These are phyloP conservation scores for Drosophila affinis DNA, from an alignment of 2,888 invertebrate species.

Conservation along the genomic window DNA sequence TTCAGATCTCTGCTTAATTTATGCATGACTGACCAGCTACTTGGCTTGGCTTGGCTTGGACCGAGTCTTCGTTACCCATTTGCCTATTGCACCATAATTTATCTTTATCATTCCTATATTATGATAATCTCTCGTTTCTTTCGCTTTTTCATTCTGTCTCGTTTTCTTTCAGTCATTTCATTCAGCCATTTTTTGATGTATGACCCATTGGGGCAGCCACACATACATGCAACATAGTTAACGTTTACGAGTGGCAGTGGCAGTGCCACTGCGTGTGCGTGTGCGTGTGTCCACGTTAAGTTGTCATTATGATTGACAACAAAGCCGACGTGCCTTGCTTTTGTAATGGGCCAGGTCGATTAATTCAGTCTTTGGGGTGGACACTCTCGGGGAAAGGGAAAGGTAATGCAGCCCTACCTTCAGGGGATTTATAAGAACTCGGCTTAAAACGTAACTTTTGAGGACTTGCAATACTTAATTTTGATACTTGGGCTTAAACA, in stretches of 20 bases:
- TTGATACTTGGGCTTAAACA: too few species aligned
- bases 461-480: too few species aligned
- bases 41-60: background rate
- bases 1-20: conserved; percentile 12
- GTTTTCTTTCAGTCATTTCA: conserved; percentile 21
- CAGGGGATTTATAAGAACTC: conserved; percentile 3
- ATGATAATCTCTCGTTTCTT: conserved; percentile 42
- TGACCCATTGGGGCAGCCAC: conserved; percentile 32
- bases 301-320: conserved; percentile 79
- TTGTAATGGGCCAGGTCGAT: conserved; percentile 49
- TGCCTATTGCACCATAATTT: conserved; percentile 60
- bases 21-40: conserved; percentile 28
- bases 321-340: conserved; percentile 67
- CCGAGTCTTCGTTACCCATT: conserved; percentile 9
- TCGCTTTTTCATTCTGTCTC: conserved; percentile 12
- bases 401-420: conserved; percentile 30
- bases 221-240: conserved; percentile 28
- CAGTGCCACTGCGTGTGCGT: conserved; percentile 8
- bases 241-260: background rate
- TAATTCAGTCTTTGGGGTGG: conserved; percentile 35
- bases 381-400: conserved; percentile 2
- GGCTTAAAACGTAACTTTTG: background rate
- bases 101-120: conserved; percentile 68
- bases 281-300: conserved; percentile 35
- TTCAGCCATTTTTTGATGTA: conserved; percentile 41